These are phyloP conservation scores for Phallusia fumigata DNA, from an alignment of 23 tunicate genomes.

Conservation along the genomic window DNA sequence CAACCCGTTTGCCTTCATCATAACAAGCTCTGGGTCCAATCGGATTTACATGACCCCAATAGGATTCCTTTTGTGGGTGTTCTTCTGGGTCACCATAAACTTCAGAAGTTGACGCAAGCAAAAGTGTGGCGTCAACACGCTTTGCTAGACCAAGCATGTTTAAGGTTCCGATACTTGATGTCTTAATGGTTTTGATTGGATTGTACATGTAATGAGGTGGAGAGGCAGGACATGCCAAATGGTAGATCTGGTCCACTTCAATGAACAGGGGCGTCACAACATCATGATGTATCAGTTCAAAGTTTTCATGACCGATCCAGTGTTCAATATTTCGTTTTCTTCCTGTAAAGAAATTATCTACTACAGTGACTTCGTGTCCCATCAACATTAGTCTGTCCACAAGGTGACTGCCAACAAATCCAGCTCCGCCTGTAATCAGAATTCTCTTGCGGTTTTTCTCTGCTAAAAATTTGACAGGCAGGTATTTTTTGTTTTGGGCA, in stretches of 20 bases:
- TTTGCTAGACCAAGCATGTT: conserved; percentile 94
- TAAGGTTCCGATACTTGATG: conserved; percentile 79
- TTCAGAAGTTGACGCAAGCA: conserved; percentile 94
- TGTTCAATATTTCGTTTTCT: conserved; percentile 94
- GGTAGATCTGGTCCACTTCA: conserved; percentile 95
- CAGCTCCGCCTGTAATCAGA: conserved; percentile 96
- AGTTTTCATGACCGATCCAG: conserved; percentile 97
- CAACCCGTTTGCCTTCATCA: conserved; percentile 98
- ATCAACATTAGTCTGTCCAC: conserved; percentile 80
- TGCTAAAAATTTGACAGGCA: conserved; percentile 64
- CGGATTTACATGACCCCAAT: conserved; percentile 99
- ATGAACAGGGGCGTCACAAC: conserved; percentile 73
- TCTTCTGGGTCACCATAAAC: conserved; percentile 98
- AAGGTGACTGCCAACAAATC: conserved; percentile 96
- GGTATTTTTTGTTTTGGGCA: conserved; percentile 32
- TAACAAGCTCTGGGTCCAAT: conserved; percentile 98
- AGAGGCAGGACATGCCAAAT: conserved; percentile 97
- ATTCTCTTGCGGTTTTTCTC: conserved; percentile 91
- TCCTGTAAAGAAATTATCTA: conserved; percentile 93
- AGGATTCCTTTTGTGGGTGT: conserved; percentile 88
- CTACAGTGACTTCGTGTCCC: conserved; percentile 96
- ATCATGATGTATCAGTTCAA: conserved; percentile 91
- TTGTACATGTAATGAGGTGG: conserved; percentile 99
- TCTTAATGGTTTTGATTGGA: conserved; percentile 92
- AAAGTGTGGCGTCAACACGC: conserved; percentile 70